These are phyloP conservation scores for Drosophila lutescens DNA, from an alignment of 2,888 invertebrate species.

Conservation along the genomic window DNA sequence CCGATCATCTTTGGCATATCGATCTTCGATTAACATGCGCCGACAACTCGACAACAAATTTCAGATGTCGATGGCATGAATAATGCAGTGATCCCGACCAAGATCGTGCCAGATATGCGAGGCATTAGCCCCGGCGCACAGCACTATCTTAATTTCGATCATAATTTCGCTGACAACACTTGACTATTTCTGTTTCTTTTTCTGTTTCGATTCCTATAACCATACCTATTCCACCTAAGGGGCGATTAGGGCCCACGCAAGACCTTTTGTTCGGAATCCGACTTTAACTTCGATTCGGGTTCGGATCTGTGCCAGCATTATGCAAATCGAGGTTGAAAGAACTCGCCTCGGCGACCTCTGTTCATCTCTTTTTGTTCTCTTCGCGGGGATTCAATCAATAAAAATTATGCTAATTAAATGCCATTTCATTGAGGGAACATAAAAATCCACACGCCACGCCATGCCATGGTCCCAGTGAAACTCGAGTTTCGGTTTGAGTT, in stretches of 20 bases:
- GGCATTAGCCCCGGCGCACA: slow-evolving; percentile 22
- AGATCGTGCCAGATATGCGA: slow-evolving; percentile 56
- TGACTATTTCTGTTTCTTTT: slow-evolving; percentile 40
- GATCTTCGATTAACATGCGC: slow-evolving; percentile 48
- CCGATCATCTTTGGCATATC: slow-evolving; percentile 42
- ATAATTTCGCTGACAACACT: slow-evolving; percentile 76
- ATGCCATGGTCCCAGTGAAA: slow-evolving; percentile 55
- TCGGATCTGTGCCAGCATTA: slow-evolving; percentile 66
- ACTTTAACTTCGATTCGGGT: slow-evolving; percentile 16
- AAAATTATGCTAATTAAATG: slow-evolving; percentile 78
- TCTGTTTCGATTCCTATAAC: no score
- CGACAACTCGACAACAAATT: slow-evolving; percentile 49
- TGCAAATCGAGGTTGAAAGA: slow-evolving; percentile 76
- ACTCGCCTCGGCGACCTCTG: slow-evolving; percentile 64
- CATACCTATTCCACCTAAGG: slow-evolving; percentile 12
- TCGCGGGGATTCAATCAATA: slow-evolving; percentile 65
- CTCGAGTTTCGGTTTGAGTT: slow-evolving; percentile 59
- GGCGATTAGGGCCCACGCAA: slow-evolving; percentile 72
- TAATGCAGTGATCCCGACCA: slow-evolving; percentile 65
- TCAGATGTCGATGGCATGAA: slow-evolving; percentile 55
- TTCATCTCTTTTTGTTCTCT: slow-evolving; percentile 29
- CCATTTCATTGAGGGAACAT: slow-evolving; percentile 79
- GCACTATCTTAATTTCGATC: slow-evolving; percentile 75
- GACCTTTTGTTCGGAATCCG: slow-evolving; percentile 60
- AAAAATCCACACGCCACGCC: slow-evolving; percentile 76